Conservation (phyloP, 2,888 invertebrate species). For the Machimus atricapillus region DNA sequence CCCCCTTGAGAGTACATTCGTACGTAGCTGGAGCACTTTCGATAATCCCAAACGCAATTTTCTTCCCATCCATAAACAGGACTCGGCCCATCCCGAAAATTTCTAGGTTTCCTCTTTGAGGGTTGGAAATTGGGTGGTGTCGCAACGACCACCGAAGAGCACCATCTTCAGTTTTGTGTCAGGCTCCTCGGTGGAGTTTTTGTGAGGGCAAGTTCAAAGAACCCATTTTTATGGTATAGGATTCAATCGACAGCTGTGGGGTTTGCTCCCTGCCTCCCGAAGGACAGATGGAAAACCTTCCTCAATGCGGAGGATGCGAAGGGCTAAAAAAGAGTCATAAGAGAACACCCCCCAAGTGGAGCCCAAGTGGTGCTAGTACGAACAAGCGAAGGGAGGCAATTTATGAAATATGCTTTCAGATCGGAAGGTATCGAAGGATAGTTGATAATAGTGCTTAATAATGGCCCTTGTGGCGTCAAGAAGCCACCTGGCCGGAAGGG, state of each 20-base stretch:
- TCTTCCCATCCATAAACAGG: constrained; percentile 4
- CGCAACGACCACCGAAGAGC: background rate
- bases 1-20: background rate
- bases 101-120: background rate
- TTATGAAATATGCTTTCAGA: constrained; percentile 8
- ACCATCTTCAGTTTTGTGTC: background rate
- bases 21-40: background rate
- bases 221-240: background rate
- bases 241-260: background rate
- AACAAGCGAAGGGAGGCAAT: background rate
- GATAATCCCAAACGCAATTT: constrained; percentile 32
- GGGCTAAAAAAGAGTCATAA: background rate
- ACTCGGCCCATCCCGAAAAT: background rate
- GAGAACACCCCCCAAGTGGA: background rate
- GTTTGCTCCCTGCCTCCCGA: background rate
- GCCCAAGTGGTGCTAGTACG: background rate
- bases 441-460: background rate
- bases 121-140: background rate
- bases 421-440: background rate
- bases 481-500: background rate
- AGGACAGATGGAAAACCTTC: background rate
- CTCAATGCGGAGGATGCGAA: background rate
- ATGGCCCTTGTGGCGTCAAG: background rate
- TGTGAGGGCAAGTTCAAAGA: background rate
- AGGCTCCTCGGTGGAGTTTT: background rate